Conservation (phyloP, 2,797 vertebrate species). For the Characodon lateralis region DNA sequence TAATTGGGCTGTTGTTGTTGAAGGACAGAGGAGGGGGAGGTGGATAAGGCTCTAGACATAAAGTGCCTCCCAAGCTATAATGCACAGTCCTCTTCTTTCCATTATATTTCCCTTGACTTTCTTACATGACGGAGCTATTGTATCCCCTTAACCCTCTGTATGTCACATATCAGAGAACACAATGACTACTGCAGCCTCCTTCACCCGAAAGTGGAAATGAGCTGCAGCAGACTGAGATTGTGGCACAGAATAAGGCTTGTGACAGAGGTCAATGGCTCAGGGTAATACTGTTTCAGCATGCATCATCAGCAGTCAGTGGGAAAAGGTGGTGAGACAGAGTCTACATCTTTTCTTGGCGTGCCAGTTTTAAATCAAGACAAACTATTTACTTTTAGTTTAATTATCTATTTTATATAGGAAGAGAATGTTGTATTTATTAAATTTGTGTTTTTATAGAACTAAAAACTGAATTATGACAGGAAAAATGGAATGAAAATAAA, state of each 20-base stretch:
- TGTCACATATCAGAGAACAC: slow-evolving; percentile 74
- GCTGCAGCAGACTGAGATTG: slow-evolving; percentile 30
- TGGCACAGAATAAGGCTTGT: slow-evolving; percentile 54
- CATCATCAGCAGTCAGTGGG: slow-evolving; percentile 3
- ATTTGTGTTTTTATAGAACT: neutral
- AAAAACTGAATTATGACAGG: neutral
- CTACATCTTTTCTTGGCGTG: neutral
- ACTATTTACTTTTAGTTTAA: neutral
- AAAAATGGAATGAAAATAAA: neutral
- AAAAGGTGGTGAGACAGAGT: neutral
- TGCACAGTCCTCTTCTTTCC: slow-evolving; percentile 55
- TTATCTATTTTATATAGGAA: neutral
- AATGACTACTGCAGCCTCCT: slow-evolving; percentile 63
- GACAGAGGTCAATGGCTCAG: slow-evolving; percentile 56
- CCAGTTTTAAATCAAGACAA: neutral
- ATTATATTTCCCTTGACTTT: slow-evolving; percentile 61
- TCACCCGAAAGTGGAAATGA: slow-evolving; percentile 65
- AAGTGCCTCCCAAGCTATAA: slow-evolving; percentile 73
- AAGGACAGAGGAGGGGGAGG: slow-evolving; percentile 71
- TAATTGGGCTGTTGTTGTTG: slow-evolving; percentile 79
- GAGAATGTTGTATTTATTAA: neutral
- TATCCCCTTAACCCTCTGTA: slow-evolving; percentile 67
- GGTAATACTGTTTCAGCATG: slow-evolving; percentile 32
- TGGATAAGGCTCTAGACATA: slow-evolving; percentile 62
- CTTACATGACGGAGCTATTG: slow-evolving; percentile 70